phyloP scores from a whole-genome alignment of 2,888 invertebrate genomes.

The Syritta pipiens region DNA sequence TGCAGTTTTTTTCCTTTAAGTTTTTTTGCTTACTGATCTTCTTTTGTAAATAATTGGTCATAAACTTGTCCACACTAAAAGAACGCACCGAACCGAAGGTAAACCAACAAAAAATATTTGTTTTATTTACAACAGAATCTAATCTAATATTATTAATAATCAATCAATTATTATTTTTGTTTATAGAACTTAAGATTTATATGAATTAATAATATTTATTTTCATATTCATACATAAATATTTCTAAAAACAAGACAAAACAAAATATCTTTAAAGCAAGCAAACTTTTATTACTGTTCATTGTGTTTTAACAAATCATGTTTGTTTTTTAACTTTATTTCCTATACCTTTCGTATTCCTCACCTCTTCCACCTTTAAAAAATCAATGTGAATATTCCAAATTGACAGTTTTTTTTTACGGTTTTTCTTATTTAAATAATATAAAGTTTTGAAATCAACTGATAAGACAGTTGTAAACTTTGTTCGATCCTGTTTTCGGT shows the following conservation, averaged over 20 bases:
- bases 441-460: background rate
- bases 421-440: background rate
- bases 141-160: constrained; percentile 65
- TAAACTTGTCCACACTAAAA: constrained; percentile 76
- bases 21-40: constrained; percentile 63
- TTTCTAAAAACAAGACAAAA: constrained; percentile 35
- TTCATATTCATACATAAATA: constrained; percentile 20
- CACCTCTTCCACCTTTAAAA: background rate
- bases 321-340: constrained; percentile 48
- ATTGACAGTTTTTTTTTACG: constrained; percentile 14
- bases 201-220: constrained; percentile 53
- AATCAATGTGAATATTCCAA: constrained; percentile 53
- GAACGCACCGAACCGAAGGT: constrained; percentile 77
- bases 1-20: constrained; percentile 38
- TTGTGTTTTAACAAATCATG: constrained; percentile 63
- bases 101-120: constrained; percentile 73
- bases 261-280: constrained; percentile 1
- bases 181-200: constrained; percentile 46
- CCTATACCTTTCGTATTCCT: constrained; percentile 23
- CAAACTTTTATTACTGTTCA: constrained; percentile 43
- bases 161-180: constrained; percentile 15
- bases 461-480: constrained; percentile 1
- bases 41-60: constrained; percentile 73
- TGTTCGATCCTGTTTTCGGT: constrained; percentile 3
- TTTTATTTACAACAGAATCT: constrained; percentile 69